phyloP scores from a whole-genome alignment of 2,888 invertebrate species.

The Eubasilissa splendida region DNA sequence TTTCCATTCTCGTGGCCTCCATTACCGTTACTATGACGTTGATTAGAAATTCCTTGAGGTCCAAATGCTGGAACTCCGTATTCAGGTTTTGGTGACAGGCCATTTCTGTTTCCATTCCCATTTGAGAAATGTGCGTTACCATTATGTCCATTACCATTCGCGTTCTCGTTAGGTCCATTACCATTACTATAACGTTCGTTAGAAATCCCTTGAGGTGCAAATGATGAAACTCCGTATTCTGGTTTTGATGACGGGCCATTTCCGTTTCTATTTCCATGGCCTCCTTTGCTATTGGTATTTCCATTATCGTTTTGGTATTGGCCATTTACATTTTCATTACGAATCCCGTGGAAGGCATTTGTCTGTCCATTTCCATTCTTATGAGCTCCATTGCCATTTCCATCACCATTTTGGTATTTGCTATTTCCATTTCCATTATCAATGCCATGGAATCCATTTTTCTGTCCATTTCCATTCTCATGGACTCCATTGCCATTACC shows the following conservation, averaged over 20 bases:
- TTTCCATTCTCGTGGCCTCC: too few relatives aligned
- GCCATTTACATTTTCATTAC: slow-evolving; percentile 10
- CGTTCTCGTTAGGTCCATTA: too few relatives aligned
- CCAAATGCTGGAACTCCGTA: background rate
- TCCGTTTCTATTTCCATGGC: slow-evolving; percentile 9
- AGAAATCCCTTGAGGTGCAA: background rate
- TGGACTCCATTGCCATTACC: slow-evolving; percentile 40
- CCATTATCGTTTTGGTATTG: background rate
- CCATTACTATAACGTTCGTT: background rate
- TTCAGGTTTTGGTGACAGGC: background rate
- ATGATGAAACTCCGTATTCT: background rate
- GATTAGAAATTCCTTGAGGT: too few relatives aligned
- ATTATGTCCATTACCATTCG: background rate
- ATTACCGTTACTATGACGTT: too few relatives aligned
- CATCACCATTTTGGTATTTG: slow-evolving; percentile 41
- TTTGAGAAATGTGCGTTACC: background rate
- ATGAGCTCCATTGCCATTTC: slow-evolving; percentile 35
- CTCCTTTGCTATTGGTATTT: background rate
- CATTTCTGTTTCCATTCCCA: background rate
- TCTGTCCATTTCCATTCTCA: slow-evolving; percentile 31
- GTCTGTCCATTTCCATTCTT: background rate
- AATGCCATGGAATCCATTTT: too few relatives aligned
- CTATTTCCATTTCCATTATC: slow-evolving; percentile 29
- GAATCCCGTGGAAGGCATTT: background rate
- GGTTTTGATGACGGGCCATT: slow-evolving; percentile 9